Evolutionary conservation across 2,888 invertebrate species (phyloP), one percentile per base, ranked within the genome.

Genomic region (Deilephila porcellus): DNA sequence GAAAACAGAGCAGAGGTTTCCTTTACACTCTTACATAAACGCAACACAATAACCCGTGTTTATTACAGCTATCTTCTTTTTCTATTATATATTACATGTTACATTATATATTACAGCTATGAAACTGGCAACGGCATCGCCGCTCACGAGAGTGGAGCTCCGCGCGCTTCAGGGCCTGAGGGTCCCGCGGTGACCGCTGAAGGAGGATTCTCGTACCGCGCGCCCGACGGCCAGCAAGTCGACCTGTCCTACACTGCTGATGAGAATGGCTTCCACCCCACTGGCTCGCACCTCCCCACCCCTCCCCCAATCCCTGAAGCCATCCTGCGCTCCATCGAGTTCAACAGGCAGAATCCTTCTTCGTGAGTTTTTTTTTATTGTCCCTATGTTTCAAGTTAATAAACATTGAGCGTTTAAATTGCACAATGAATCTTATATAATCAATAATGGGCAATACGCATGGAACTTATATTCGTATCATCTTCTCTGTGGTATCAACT

Each of bases 231-330:
- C 71, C 95, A 95, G 78, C 91, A 95, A 77, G 93, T 96, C 81
- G 95, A 95, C 53, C 88, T 96, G 74, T 92, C 95, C n/a, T 97
- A 96, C 90, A 93, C 95, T 70, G 96, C 97, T 62, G 96, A 97
- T 82, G 96, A 97, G 86, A 96, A 96, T 82, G 96, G 96, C 74
- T 96, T 96, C 92, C 96, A 96, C 83, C 96, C 96, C 70, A 91
- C 86, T 76, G 95, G 95, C 74, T 93, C 94, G 0, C 96, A 96
- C 83, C 87, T 96, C 34, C 96, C 96, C 70, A 95, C 95, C 0
- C 94, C 95, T 3, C 95, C 95, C 4, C 95, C 95, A 20, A 95
- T 95, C 79, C 95, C 95, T 3, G 95, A 93, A 60, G 95, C 93
- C 72, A 95, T 95, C 82, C 85, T 95, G 20, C 89, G 91, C 82